These are phyloP conservation scores for Pseudorhombus dupliciocellatus DNA, from an alignment of 2,113 vertebrate genomes.

Conservation along the genomic window DNA sequence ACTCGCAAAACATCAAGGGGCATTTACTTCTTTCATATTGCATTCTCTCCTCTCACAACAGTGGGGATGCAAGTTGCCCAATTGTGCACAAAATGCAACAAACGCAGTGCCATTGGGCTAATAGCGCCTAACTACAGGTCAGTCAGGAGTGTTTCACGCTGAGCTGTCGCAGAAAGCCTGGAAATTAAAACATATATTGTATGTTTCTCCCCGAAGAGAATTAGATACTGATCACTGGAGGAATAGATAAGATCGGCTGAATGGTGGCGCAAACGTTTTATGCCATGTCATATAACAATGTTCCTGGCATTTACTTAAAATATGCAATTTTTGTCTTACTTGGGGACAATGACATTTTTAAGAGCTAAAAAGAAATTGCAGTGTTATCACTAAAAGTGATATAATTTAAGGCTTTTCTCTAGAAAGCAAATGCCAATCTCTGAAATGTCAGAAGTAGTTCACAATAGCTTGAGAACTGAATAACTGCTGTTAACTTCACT, in stretches of 20 bases:
- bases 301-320: conserved; percentile 12
- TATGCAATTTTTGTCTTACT: conserved; percentile 14
- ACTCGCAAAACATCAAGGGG: conserved; percentile 65
- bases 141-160: conserved; percentile 58
- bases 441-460: conserved; percentile 51
- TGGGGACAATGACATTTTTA: conserved; percentile 8
- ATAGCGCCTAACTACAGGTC: conserved; percentile 63
- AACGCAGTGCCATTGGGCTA: conserved; percentile 49
- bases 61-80: conserved; percentile 16
- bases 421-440: neutral
- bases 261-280: conserved; percentile 19
- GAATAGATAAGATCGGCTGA: conserved; percentile 48
- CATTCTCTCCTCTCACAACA: conserved; percentile 22
- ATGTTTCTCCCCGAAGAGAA: conserved; percentile 45
- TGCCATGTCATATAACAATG: conserved; percentile 18
- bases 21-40: conserved; percentile 48
- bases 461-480: conserved; percentile 23
- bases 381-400: conserved; percentile 16
- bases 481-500: conserved; percentile 8
- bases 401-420: conserved; percentile 32
- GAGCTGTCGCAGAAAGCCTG: conserved; percentile 50
- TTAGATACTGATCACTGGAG: conserved; percentile 34
- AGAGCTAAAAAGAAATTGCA: conserved; percentile 27
- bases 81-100: conserved; percentile 36
- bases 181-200: conserved; percentile 55